Evolutionary conservation across 64 coral and sea anemone species (phyloP).

Genomic region (Actinia equina): DNA sequence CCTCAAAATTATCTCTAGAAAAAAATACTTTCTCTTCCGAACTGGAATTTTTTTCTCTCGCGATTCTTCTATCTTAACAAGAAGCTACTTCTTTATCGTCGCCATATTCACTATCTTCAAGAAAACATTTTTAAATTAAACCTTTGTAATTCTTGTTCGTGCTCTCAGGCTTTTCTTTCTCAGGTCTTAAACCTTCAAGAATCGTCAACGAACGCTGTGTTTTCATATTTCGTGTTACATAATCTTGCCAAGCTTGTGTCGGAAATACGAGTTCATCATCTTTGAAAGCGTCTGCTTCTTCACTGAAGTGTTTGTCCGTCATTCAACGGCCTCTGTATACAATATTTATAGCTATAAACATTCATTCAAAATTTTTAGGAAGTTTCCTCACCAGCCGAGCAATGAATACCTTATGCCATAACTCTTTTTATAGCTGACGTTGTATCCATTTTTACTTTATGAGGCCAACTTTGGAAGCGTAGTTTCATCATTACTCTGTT

Average conservation of each 20-base stretch:
- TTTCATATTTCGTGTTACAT: not conserved
- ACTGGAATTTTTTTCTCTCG: not conserved
- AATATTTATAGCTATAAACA: too few species aligned
- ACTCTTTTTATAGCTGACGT: too few species aligned
- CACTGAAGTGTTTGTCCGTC: not conserved
- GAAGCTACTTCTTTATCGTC: not conserved
- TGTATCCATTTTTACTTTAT: too few species aligned
- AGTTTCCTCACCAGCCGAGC: too few species aligned
- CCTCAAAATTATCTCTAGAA: not conserved
- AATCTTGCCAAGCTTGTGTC: not conserved
- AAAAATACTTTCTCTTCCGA: not conserved
- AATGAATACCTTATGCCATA: too few species aligned
- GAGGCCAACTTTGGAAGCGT: not conserved
- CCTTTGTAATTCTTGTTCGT: not conserved
- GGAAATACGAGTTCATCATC: not conserved
- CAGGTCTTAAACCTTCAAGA: not conserved
- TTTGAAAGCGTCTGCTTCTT: not conserved
- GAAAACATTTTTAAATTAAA: not conserved
- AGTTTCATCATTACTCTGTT: too few species aligned
- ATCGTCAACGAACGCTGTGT: not conserved
- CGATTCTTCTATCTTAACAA: not conserved
- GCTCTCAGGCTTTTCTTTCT: not conserved
- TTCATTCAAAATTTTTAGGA: too few species aligned
- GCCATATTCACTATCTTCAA: not conserved
- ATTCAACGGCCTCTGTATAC: not conserved